Evolutionary conservation across 1,140 invertebrate genomes (phyloP), one percentile per base, ranked within the genome.

Genomic region (Rhagoletis pomonella): DNA sequence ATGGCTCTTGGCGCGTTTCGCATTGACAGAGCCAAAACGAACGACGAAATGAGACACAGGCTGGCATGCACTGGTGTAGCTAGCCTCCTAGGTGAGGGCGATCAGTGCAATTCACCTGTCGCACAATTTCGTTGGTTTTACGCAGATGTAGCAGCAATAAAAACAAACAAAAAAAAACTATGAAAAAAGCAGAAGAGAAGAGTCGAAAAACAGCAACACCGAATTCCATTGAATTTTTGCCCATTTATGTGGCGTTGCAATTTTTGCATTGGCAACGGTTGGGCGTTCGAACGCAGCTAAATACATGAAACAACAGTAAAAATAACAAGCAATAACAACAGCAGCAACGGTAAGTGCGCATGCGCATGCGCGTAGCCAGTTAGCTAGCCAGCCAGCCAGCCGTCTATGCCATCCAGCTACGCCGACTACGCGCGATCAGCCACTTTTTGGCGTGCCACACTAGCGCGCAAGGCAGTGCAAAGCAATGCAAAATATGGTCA

Each of bases 401-500:
- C 47, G 73, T 55, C 47, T 47, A 81, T 55, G 73, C 73, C n/a
- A 29, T 29, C 86, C 4, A 19, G 73, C 73, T 47, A 81, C 73
- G 47, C 44, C 47, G 73, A 81, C 73, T 47, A 81, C 29, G 73
- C 73, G 73, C 47, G 47, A n/a, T 55, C 47, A 47, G 47, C 73
- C 73, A 81, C 73, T 55, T 81, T 81, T 81, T 81, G 73, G 73
- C 47, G 9, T 81, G 44, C 73, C 73, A 81, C 73, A 81, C 73
- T 10, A 9, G 47, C 47, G 73, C 47, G 9, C 73, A 19, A 81
- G 73, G 73, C 47, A 81, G 73, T n/a, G 73, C 73, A 81, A 42
- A 55, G 73, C 69, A 86, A 88, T 86, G 87, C 84, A 88, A 88
- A 88, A 88, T 88, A 88, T 88, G 87, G 87, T 88, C 87, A 88